A percentile compares a stretch with the other conserved stretches of the same genome.
Conservation (phyloP, 2,888 invertebrate genomes). For the Pyrgus malvae region DNA sequence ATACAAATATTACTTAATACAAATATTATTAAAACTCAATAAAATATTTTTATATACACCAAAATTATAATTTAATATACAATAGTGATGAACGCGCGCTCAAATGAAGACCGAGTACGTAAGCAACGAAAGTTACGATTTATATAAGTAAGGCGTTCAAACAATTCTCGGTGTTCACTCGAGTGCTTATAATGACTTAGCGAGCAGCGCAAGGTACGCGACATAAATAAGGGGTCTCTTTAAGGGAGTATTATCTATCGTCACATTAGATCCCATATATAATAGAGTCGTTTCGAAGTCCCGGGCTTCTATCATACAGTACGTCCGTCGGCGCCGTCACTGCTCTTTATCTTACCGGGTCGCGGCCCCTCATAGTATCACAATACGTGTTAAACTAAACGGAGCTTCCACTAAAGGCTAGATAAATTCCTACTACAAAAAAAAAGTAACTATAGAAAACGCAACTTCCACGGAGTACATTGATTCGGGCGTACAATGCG, state of each 20-base stretch:
- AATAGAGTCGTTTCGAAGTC: no score
- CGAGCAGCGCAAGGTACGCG: slow-evolving; percentile 6
- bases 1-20: slow-evolving; percentile 66
- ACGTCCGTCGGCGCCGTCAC: not conserved
- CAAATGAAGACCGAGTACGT: slow-evolving; percentile 1
- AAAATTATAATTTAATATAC: slow-evolving; percentile 73
- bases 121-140: not conserved
- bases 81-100: slow-evolving; percentile 43
- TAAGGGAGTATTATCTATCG: not conserved
- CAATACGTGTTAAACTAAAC: slow-evolving; percentile 73
- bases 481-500: slow-evolving; percentile 33
- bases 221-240: not conserved
- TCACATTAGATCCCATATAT: not conserved
- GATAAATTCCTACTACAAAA: slow-evolving; percentile 52
- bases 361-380: slow-evolving; percentile 73
- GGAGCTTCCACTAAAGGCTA: slow-evolving; percentile 63
- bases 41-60: slow-evolving; percentile 66
- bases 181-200: slow-evolving; percentile 11
- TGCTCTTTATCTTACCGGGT: slow-evolving; percentile 31
- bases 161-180: not conserved
- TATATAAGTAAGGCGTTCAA: not conserved
- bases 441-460: slow-evolving; percentile 60
- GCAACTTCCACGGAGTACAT: slow-evolving; percentile 52
- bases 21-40: slow-evolving; percentile 62
- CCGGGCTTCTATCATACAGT: not conserved